These are phyloP conservation scores for Spondyliosoma cantharus DNA, from an alignment of 2,797 vertebrate genomes.

Conservation along the genomic window DNA sequence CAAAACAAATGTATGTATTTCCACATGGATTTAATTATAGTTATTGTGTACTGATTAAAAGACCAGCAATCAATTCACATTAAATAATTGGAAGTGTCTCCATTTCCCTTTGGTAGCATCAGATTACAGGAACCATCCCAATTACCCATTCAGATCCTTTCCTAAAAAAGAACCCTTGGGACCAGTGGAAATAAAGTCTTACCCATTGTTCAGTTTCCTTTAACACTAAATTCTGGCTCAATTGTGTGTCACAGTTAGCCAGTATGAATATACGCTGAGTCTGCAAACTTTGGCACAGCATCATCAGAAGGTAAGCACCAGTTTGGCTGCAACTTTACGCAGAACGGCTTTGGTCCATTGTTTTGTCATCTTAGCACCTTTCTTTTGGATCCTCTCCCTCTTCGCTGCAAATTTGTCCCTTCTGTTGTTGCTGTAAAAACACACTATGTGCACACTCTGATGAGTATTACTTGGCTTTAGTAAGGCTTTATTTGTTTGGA, in stretches of 20 bases:
- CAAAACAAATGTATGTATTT: background rate
- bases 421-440: constrained; percentile 12
- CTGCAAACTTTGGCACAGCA: background rate
- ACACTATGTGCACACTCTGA: background rate
- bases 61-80: background rate
- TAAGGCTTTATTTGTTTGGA: background rate
- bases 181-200: background rate
- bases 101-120: background rate
- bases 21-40: background rate
- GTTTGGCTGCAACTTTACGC: background rate
- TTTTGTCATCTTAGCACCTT: background rate
- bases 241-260: background rate
- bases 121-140: background rate
- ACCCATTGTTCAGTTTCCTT: background rate
- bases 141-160: background rate
- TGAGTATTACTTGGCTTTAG: constrained; percentile 1
- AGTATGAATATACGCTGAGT: too few relatives aligned
- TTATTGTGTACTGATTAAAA: background rate
- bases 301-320: background rate
- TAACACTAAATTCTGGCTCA: background rate
- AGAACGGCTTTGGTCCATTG: background rate
- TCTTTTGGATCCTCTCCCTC: constrained; percentile 1
- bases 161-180: background rate
- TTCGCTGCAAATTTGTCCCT: background rate
- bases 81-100: background rate